A percentile compares a stretch with the other conserved stretches of the same genome.
These are phyloP conservation scores for Apodemia duryi DNA, from an alignment of 2,888 invertebrate genomes.

Conservation along the genomic window DNA sequence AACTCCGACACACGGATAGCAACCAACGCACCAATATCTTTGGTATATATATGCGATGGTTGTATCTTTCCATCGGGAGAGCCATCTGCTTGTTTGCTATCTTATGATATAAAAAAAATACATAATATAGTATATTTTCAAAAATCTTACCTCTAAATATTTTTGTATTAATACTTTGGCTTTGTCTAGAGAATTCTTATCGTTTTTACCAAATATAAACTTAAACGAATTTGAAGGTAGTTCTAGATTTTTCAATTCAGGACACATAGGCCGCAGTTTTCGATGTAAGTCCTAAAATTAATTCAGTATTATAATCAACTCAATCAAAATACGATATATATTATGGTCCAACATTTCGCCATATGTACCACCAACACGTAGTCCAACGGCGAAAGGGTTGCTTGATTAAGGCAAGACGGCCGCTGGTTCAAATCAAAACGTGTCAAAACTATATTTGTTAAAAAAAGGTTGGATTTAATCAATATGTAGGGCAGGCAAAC, in stretches of 20 bases:
- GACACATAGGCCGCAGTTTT: conserved; percentile 89
- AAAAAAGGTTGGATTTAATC: no score
- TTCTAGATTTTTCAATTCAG: conserved; percentile 89
- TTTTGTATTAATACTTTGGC: conserved; percentile 90
- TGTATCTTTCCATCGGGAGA: no score
- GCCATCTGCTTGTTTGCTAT: no score
- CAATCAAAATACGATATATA: neutral
- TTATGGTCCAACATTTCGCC: no score
- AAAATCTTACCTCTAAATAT: conserved; percentile 86
- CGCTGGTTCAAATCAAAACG: no score
- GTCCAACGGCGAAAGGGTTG: no score
- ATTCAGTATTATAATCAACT: conserved; percentile 27
- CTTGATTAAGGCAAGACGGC: no score
- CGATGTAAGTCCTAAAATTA: conserved; percentile 88
- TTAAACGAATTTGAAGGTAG: conserved; percentile 90
- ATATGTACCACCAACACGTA: no score
- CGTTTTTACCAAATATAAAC: conserved; percentile 90
- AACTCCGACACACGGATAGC: no score
- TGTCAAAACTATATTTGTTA: no score
- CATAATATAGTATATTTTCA: conserved; percentile 61
- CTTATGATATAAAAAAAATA: conserved; percentile 42
- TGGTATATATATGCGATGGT: no score
- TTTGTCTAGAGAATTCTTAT: conserved; percentile 88
- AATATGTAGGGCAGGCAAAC: neutral
- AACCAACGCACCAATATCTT: no score